These are phyloP conservation scores for Dinocampus coccinellae DNA, from an alignment of 2,888 invertebrate species.

Conservation along the genomic window DNA sequence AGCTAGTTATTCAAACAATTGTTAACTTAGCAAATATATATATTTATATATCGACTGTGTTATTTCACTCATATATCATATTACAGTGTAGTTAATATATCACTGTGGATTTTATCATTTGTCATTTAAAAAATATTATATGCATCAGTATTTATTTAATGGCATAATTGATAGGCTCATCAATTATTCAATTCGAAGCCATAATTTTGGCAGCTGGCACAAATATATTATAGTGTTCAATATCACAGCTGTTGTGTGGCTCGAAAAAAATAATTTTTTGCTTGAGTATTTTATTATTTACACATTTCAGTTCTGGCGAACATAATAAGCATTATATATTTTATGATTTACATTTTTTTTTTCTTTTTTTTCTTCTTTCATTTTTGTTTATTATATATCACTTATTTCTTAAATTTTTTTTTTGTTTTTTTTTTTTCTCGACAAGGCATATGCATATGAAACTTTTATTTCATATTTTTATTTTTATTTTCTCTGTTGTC, in stretches of 20 bases:
- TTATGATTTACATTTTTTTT: not conserved
- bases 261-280: not conserved
- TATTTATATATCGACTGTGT: not conserved
- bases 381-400: too few relatives aligned
- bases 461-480: not conserved
- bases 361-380: too few relatives aligned
- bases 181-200: not conserved
- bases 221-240: not conserved
- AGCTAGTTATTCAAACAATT: not conserved
- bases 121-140: constrained; percentile 38
- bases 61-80: not conserved
- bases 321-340: not conserved
- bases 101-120: constrained; percentile 21
- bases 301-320: not conserved
- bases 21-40: not conserved
- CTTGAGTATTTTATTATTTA: not conserved
- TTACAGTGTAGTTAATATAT: not conserved
- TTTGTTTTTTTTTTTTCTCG: not conserved
- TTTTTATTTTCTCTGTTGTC: too few relatives aligned
- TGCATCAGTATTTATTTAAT: constrained; percentile 33
- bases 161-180: not conserved
- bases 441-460: constrained; percentile 2
- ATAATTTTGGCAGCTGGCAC: constrained; percentile 6
- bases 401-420: not conserved
- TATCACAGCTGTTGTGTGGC: constrained; percentile 25